A percentile compares a stretch with the other conserved stretches of the same genome.
phyloP scores from a whole-genome alignment of 2,113 vertebrate genomes.

The Indicator indicator region DNA sequence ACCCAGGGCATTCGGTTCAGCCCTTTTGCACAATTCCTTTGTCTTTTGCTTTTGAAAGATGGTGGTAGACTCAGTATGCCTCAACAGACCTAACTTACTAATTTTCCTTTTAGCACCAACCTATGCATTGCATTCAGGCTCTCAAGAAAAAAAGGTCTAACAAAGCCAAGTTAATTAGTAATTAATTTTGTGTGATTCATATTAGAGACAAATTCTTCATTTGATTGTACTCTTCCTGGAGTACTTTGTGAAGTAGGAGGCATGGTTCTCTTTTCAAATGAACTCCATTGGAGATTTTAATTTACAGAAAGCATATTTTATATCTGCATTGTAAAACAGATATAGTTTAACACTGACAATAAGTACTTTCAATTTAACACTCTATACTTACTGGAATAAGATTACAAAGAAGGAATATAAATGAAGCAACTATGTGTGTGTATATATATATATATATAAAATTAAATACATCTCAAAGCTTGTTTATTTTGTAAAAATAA shows the following conservation, averaged over 20 bases:
- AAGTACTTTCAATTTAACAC: not conserved
- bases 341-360: not conserved
- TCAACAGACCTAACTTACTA: not conserved
- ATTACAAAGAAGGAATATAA: not conserved
- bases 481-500: not conserved
- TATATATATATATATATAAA: not conserved
- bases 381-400: not conserved
- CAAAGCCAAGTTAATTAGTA: not conserved
- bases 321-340: slow-evolving; percentile 16
- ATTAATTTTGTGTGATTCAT: not conserved
- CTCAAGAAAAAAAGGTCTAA: not conserved
- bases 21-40: not conserved
- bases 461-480: not conserved
- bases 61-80: not conserved
- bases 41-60: slow-evolving; percentile 20
- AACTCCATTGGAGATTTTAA: not conserved
- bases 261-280: not conserved
- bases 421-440: not conserved
- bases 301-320: slow-evolving; percentile 8
- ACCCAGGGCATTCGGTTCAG: not conserved
- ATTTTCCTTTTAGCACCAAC: not conserved
- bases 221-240: not conserved
- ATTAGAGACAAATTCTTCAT: slow-evolving; percentile 15
- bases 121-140: not conserved
- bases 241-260: not conserved